Percentiles rank a stretch among this genome's conserved stretches.
phyloP scores from a whole-genome alignment of 2,113 vertebrate species.

The Ancistrus triradiatus region DNA sequence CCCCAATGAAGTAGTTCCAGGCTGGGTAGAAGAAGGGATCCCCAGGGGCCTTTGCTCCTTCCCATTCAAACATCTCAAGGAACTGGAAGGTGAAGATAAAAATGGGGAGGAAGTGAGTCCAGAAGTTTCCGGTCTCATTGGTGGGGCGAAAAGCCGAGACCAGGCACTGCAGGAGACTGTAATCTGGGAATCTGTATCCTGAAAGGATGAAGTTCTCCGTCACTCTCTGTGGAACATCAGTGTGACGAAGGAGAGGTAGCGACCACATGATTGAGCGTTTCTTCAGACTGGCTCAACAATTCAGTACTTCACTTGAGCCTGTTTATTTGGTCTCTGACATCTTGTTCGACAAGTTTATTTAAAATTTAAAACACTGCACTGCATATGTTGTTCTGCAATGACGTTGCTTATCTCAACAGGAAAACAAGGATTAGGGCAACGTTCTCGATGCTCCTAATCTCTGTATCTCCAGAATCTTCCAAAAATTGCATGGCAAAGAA shows the following conservation, averaged over 20 bases:
- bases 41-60: not conserved
- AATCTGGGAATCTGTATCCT: slow-evolving; percentile 73
- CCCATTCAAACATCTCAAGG: slow-evolving; percentile 64
- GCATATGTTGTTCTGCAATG: too few species aligned
- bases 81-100: slow-evolving; percentile 69
- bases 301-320: too few species aligned
- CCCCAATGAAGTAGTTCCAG: slow-evolving; percentile 74
- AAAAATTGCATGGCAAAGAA: too few species aligned
- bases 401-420: too few species aligned
- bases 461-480: too few species aligned
- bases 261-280: slow-evolving; percentile 51
- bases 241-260: slow-evolving; percentile 62
- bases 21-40: slow-evolving; percentile 70
- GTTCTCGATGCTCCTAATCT: too few species aligned
- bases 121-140: slow-evolving; percentile 77
- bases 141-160: slow-evolving; percentile 70
- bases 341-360: not conserved
- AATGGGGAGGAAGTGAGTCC: slow-evolving; percentile 75
- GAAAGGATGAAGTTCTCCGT: slow-evolving; percentile 72
- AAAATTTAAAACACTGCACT: too few species aligned
- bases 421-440: too few species aligned
- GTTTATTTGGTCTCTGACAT: not conserved
- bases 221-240: slow-evolving; percentile 65
- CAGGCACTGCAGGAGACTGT: slow-evolving; percentile 72
- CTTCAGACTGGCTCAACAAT: not conserved